A percentile compares a stretch with the other conserved stretches of the same genome.
phyloP scores from a whole-genome alignment of 2,113 vertebrate species.

The Tragelaphus strepsiceros region DNA sequence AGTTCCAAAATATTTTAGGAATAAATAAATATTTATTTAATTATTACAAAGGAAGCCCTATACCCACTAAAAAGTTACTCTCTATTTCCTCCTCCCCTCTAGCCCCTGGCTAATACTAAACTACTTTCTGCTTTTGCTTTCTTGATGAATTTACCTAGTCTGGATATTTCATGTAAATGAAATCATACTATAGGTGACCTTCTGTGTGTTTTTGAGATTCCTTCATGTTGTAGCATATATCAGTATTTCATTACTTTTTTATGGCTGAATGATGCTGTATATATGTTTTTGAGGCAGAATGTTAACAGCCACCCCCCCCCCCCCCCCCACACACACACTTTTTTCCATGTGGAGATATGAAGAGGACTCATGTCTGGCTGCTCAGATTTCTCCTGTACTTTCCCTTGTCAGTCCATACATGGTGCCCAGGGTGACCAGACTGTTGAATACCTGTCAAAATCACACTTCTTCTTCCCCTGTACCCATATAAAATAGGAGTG shows the following conservation, averaged over 20 bases:
- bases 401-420: background rate
- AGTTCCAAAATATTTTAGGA: background rate
- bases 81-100: background rate
- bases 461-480: background rate
- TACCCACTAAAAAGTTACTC: background rate
- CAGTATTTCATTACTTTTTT: background rate
- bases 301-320: too few relatives aligned
- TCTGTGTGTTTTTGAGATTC: background rate
- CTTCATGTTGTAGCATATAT: background rate
- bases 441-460: background rate
- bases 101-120: background rate
- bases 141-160: background rate
- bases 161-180: background rate
- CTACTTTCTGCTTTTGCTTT: background rate
- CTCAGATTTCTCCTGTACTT: background rate
- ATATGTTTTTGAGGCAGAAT: too few relatives aligned
- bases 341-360: background rate
- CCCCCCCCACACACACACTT: background rate
- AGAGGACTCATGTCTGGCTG: background rate
- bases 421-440: background rate
- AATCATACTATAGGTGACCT: background rate
- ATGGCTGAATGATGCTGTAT: background rate
- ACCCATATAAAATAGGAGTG: background rate
- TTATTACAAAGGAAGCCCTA: background rate
- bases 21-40: background rate